A percentile compares a stretch with the other conserved stretches of the same genome.
These are phyloP conservation scores for Pocillopora grandis DNA, from an alignment of 92 coral and sea anemone species.

Conservation along the genomic window DNA sequence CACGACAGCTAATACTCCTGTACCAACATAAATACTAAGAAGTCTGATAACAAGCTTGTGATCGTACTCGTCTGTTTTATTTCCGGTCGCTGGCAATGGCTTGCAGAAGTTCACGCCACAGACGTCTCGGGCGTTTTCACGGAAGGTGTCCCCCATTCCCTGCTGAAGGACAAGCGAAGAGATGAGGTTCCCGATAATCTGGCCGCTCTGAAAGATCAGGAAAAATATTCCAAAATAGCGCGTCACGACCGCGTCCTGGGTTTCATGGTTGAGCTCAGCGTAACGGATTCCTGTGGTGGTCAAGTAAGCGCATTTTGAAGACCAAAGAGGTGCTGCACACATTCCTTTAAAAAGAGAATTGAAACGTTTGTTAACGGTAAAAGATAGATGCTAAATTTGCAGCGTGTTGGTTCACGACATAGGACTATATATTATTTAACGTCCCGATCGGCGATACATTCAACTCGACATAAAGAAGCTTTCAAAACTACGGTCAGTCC, in stretches of 20 bases:
- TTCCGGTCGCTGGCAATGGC: conserved; percentile 17
- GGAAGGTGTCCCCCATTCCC: conserved; percentile 60
- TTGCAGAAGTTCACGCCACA: conserved; percentile 62
- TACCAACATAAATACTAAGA: conserved; percentile 77
- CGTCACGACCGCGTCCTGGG: conserved; percentile 97
- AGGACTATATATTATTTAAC: too few relatives aligned
- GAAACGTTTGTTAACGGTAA: neutral
- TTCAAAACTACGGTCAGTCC: too few relatives aligned
- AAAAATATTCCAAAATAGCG: conserved; percentile 93
- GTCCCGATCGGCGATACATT: too few relatives aligned
- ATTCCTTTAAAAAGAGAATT: conserved; percentile 50
- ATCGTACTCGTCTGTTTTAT: conserved; percentile 39
- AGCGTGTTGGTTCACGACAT: too few relatives aligned
- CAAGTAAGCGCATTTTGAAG: conserved; percentile 94
- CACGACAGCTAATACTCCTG: conserved; percentile 74
- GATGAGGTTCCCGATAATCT: conserved; percentile 95
- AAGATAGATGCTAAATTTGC: too few relatives aligned
- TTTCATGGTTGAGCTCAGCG: conserved; percentile 68
- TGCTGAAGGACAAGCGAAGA: conserved; percentile 88
- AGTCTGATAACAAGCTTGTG: conserved; percentile 63
- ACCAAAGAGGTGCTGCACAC: conserved; percentile 98
- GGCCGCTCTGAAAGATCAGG: conserved; percentile 95
- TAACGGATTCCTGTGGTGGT: conserved; percentile 92
- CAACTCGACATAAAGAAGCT: too few relatives aligned
- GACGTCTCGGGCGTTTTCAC: conserved; percentile 61